These are phyloP conservation scores for Pentalonia nigronervosa DNA, from an alignment of 1,140 invertebrate genomes.

Conservation along the genomic window DNA sequence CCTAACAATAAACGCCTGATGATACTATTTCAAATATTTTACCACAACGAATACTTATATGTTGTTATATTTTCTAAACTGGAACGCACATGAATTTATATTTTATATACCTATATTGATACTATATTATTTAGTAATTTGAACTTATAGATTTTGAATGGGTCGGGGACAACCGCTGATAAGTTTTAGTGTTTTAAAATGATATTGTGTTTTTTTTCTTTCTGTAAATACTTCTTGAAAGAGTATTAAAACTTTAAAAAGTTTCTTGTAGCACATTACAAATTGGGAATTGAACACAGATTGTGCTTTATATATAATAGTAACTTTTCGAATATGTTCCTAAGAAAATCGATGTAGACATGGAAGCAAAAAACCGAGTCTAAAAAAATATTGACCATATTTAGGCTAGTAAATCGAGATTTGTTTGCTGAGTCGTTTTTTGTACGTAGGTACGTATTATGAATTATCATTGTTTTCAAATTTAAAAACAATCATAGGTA, in stretches of 20 bases:
- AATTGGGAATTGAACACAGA: not conserved
- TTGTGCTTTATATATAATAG: not conserved
- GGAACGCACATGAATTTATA: not conserved
- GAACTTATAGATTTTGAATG: not conserved
- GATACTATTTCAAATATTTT: not conserved
- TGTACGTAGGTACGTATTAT: not conserved
- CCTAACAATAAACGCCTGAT: not conserved
- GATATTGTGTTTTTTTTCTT: not conserved
- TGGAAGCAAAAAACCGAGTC: not conserved
- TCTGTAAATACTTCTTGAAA: not conserved
- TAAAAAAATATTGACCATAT: not conserved
- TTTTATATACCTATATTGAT: not conserved
- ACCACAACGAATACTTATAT: not conserved
- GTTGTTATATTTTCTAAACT: not conserved
- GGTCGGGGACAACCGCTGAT: not conserved
- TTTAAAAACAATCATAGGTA: not conserved
- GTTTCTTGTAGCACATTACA: not conserved
- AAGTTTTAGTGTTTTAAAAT: slow-evolving; percentile 11
- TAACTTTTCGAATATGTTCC: not conserved
- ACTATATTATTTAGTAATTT: not conserved
- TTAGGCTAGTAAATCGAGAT: not conserved
- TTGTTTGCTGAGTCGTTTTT: not conserved
- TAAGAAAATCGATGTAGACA: not conserved
- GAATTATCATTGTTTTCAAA: not conserved
- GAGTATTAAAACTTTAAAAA: not conserved